Conservation (phyloP, 2,888 invertebrate genomes). For the Coenonympha glycerion region DNA sequence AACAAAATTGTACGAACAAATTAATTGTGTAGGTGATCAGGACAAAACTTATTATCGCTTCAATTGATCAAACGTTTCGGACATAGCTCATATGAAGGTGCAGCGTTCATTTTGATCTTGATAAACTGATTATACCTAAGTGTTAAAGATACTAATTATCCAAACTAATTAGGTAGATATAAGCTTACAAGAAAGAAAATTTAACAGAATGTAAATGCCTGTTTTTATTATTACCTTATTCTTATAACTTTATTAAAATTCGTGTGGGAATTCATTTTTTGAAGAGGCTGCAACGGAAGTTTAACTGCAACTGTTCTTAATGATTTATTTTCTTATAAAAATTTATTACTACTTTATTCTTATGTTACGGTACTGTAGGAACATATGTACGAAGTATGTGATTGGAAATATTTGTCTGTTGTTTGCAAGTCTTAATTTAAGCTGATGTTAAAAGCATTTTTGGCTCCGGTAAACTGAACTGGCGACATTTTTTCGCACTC, state of each 20-base stretch:
- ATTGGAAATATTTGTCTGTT: not conserved
- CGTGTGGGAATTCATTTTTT: conserved; percentile 2
- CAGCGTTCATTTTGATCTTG: conserved; percentile 10
- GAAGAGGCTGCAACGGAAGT: conserved; percentile 5
- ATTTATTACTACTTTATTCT: conserved; percentile 2
- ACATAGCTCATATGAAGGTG: conserved; percentile 5
- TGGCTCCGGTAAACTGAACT: too few relatives aligned
- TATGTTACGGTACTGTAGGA: not conserved
- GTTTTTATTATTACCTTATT: not conserved
- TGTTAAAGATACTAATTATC: conserved; percentile 7
- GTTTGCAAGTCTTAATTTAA: not conserved
- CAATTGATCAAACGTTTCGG: conserved; percentile 12
- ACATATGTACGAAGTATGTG: not conserved
- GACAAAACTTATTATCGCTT: conserved; percentile 9
- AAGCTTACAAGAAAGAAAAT: conserved; percentile 1
- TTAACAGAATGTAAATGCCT: not conserved
- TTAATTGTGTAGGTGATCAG: conserved; percentile 1
- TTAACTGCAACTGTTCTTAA: conserved; percentile 2
- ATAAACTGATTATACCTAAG: conserved; percentile 2
- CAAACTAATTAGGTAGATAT: conserved; percentile 3
- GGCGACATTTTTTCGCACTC: too few relatives aligned
- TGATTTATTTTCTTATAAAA: not conserved
- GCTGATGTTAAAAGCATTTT: too few relatives aligned
- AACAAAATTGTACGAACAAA: not conserved
- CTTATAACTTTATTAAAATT: conserved; percentile 1